Evolutionary conservation across 2,888 invertebrate genomes (phyloP).

Genomic region (Heterodera filipjevi): DNA sequence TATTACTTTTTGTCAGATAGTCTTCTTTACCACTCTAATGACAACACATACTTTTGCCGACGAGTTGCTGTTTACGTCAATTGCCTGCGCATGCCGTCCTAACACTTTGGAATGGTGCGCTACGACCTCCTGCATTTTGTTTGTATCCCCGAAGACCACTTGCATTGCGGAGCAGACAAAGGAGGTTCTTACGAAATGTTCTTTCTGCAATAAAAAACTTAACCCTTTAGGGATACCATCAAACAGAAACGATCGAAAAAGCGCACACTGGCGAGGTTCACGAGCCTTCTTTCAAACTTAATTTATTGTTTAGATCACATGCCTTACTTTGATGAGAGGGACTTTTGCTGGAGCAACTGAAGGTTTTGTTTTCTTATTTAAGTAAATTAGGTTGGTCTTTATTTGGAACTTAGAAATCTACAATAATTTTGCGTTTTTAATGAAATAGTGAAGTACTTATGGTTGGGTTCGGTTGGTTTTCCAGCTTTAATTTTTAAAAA

Average conservation of each 20-base stretch:
- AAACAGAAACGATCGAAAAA: not conserved
- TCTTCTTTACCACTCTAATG: no score
- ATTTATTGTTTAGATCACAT: not conserved
- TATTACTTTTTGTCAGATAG: no score
- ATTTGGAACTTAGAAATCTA: no score
- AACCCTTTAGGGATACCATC: not conserved
- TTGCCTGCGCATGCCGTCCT: conserved; percentile 30
- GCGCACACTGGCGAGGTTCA: not conserved
- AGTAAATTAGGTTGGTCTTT: no score
- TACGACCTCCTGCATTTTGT: conserved; percentile 4
- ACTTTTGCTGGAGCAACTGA: no score
- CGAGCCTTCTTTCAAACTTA: not conserved
- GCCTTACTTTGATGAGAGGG: not conserved
- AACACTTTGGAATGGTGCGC: conserved; percentile 29
- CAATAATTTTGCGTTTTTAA: not conserved
- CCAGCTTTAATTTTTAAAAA: no score
- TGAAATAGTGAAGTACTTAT: no score
- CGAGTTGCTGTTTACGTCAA: conserved; percentile 7
- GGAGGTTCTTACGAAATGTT: not conserved
- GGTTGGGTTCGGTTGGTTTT: no score
- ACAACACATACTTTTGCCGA: no score
- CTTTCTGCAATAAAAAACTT: not conserved
- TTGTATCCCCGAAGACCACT: not conserved
- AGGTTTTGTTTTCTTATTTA: no score
- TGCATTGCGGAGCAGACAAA: not conserved